A percentile compares a stretch with the other conserved stretches of the same genome.
Evolutionary conservation across 2,797 vertebrate species (phyloP).

Genomic region (Halcyon smyrnensis): DNA sequence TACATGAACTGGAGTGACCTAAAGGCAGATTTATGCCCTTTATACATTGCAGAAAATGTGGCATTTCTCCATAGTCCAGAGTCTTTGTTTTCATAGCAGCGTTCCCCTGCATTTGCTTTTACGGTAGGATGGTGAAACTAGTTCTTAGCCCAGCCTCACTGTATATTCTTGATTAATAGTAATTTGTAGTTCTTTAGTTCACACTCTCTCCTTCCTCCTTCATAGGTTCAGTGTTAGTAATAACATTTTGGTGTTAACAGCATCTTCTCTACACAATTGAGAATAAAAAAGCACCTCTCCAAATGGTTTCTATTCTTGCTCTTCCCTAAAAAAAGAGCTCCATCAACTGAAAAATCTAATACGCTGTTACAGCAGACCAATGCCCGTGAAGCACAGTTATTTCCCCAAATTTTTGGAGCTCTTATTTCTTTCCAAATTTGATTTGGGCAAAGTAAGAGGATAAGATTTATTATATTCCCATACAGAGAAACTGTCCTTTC

Average conservation of each 20-base stretch:
- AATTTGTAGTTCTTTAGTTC: background rate
- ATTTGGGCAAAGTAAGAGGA: background rate
- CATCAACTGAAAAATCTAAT: background rate
- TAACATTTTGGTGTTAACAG: background rate
- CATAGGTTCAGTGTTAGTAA: background rate
- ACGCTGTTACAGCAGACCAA: background rate
- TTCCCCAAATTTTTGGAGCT: background rate
- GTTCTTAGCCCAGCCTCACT: background rate
- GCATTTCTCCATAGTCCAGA: background rate
- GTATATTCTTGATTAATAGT: background rate
- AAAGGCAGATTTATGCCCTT: background rate
- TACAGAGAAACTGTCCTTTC: background rate
- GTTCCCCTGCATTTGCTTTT: background rate
- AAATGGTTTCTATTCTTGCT: background rate
- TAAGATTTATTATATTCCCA: background rate
- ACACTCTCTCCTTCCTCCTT: background rate
- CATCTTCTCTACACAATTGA: fast-evolving
- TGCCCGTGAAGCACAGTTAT: background rate
- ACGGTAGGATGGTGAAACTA: background rate
- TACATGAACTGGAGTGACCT: background rate
- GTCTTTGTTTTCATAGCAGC: background rate
- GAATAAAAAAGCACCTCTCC: background rate
- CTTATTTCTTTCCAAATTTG: background rate
- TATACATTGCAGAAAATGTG: background rate
- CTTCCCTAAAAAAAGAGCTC: background rate